These are phyloP conservation scores for Zaprionus kolodkinae DNA, from an alignment of 1,140 invertebrate species.

Conservation along the genomic window DNA sequence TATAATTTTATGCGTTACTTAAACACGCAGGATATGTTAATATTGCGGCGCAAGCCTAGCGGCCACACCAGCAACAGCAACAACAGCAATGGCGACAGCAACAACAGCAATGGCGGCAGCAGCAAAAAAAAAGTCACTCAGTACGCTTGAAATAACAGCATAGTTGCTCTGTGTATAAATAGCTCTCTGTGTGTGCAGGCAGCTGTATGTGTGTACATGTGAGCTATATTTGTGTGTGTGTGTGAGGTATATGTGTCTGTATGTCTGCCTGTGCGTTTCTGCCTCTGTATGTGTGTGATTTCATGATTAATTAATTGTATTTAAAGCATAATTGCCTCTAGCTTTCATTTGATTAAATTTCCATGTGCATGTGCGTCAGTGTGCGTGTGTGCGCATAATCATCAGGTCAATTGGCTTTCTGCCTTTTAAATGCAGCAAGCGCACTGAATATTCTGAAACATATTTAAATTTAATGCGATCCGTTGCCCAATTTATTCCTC, in stretches of 20 bases:
- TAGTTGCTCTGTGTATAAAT: conserved; percentile 49
- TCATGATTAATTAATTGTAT: conserved; percentile 82
- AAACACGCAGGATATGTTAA: conserved; percentile 82
- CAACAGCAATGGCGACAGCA: conserved; percentile 3
- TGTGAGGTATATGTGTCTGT: conserved; percentile 5
- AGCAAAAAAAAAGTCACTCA: conserved; percentile 58
- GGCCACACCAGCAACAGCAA: conserved; percentile 25
- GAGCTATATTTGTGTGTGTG: conserved; percentile 41
- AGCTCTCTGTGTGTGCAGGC: conserved; percentile 20
- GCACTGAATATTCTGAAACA: conserved; percentile 31
- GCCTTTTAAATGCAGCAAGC: conserved; percentile 47
- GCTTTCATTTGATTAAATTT: conserved; percentile 83
- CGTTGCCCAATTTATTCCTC: background rate
- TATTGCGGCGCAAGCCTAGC: conserved; percentile 56
- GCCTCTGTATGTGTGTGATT: conserved; percentile 53
- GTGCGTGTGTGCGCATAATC: conserved; percentile 36
- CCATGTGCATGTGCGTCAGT: conserved; percentile 17
- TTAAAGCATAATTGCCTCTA: conserved; percentile 82
- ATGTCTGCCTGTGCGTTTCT: background rate
- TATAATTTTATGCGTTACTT: conserved; percentile 82
- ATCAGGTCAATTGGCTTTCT: conserved; percentile 73
- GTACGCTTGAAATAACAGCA: conserved; percentile 73
- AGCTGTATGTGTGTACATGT: background rate
- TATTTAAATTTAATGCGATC: conserved; percentile 46
- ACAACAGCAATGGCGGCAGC: conserved; percentile 12